Percentiles rank a stretch among this genome's conserved stretches.
Conservation (phyloP, 1,140 invertebrate species). For the Trachymyrmex cornetzi region DNA sequence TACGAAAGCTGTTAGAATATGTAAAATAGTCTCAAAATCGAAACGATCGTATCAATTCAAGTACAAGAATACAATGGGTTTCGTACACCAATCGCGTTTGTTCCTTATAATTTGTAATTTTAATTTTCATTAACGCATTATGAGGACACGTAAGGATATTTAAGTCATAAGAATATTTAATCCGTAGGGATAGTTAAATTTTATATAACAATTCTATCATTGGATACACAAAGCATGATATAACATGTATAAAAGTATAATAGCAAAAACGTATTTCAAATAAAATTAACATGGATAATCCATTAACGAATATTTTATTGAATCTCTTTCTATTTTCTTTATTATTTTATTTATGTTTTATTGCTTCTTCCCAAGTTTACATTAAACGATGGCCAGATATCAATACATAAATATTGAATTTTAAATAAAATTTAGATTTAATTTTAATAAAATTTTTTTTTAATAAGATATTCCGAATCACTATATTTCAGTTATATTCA, state of each 20-base stretch:
- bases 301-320: not conserved
- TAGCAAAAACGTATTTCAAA: not conserved
- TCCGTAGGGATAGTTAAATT: not conserved
- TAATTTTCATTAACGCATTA: not conserved
- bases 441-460: not conserved
- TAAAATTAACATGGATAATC: not conserved
- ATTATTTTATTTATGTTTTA: not conserved
- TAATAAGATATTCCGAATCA: not conserved
- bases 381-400: not conserved
- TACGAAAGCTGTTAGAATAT: conserved; percentile 20
- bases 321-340: not conserved
- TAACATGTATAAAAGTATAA: not conserved
- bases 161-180: not conserved
- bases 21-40: not conserved
- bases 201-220: conserved; percentile 1
- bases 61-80: not conserved
- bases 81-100: not conserved
- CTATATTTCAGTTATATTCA: not conserved
- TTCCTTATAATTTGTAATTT: conserved; percentile 1
- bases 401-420: not conserved
- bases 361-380: not conserved
- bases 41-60: conserved; percentile 20
- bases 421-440: not conserved
- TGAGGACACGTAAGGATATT: not conserved
- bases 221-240: not conserved